Evolutionary conservation across 2,888 invertebrate species (phyloP), one percentile per base, ranked within the genome.

Genomic region (Nowickia ferox): DNA sequence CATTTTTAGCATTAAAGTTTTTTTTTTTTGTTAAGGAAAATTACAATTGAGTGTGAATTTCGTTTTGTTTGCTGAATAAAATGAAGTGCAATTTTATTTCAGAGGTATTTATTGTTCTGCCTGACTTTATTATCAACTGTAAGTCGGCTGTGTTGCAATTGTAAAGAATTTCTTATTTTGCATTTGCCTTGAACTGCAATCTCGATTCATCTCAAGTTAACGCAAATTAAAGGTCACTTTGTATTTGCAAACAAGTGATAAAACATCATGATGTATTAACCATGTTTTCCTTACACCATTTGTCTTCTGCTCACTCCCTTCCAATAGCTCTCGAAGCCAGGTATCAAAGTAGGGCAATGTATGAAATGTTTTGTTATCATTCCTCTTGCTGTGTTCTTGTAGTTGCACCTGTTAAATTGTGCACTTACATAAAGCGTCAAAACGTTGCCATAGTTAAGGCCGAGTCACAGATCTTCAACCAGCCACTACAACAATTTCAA

Each of bases 161-260:
- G 48, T n/a, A 46, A 38, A 48, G 10, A 48, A 69, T 11, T 42
- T 48, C 48, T 42, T 42, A 42, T 57, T 57, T 77, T 48, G 22
- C 6, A 48, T 22, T 74, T 57, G 13, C 19, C 38, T 74, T 40
- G 44, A 46, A 8, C 40, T 48, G 11, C 30, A 51, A 51, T 17
- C 46, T 42, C 30, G 15, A 57, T 51, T n/a, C 53, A 38, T 40
- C 42, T 71, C 1, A 72, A 59, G 40, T 44, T 59, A 0, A 59
- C 53, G 59, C 40, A 83, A 77, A 72, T 84, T 66, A 78, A 74
- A 72, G 72, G 77, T 68, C 77, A 77, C 59, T 72, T 66, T 65
- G 57, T 57, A 55, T 51, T 30, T 15, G 66, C 40, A 53, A 63
- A 63, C 19, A 77, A 42, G 42, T 57, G 69, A 69, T 53, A 76